phyloP scores from a whole-genome alignment of 2,888 invertebrate genomes.

The Ormyrus rosae region DNA sequence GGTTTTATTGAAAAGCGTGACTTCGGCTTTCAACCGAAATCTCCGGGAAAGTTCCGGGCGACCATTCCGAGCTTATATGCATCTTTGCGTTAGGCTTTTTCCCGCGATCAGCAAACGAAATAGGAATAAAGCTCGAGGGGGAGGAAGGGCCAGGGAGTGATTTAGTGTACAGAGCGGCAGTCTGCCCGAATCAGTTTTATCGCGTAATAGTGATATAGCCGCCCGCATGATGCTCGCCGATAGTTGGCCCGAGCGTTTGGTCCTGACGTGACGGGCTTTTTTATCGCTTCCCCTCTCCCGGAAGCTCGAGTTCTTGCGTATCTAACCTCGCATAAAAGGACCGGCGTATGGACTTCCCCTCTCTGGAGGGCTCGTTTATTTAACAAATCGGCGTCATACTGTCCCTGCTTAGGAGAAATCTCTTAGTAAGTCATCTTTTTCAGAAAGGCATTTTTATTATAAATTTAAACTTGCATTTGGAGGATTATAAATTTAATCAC shows the following conservation, averaged over 20 bases:
- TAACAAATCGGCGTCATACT: slow-evolving; percentile 1
- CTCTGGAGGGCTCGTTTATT: slow-evolving; percentile 17
- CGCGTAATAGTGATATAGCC: slow-evolving; percentile 16
- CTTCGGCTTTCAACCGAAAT: too few relatives aligned
- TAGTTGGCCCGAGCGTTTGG: not conserved
- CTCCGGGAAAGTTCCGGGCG: too few relatives aligned
- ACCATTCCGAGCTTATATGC: too few relatives aligned
- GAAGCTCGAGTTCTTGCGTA: too few relatives aligned
- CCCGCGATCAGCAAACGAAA: too few relatives aligned
- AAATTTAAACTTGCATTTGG: too few relatives aligned
- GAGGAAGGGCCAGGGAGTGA: not conserved
- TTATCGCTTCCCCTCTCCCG: not conserved
- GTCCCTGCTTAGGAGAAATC: not conserved
- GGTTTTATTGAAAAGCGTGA: too few relatives aligned
- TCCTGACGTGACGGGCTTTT: slow-evolving; percentile 16
- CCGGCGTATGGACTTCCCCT: too few relatives aligned
- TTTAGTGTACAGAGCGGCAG: not conserved
- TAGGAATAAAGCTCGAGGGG: too few relatives aligned
- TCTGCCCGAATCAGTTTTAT: slow-evolving; percentile 22
- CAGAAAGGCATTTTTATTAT: slow-evolving; percentile 10
- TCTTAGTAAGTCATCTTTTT: not conserved
- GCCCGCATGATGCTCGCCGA: not conserved
- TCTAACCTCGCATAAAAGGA: too few relatives aligned
- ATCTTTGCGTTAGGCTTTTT: too few relatives aligned
- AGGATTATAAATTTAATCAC: too few relatives aligned